Base-by-base conservation (phyloP, 1,140 invertebrate genomes). In the Hestina assimilis region DNA sequence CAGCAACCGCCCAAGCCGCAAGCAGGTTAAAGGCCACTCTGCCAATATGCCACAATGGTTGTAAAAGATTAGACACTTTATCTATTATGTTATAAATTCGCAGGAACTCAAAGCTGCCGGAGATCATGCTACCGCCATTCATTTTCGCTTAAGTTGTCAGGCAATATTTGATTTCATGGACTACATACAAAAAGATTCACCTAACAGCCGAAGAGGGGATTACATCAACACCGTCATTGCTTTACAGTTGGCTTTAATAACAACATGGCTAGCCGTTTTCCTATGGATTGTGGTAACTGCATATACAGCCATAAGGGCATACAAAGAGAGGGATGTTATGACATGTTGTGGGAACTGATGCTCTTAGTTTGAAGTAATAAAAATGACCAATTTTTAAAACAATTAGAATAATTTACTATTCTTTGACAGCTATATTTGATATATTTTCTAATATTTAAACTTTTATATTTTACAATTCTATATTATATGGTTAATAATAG, bases 141-240 rank as follows among this genome's bases (percentile, higher is more conserved):
- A 92, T 60, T 90, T 91, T 7, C 90, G 93, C 15, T 69, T 95
- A 0, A 80, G 87, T 1, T 95, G 93, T 69, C 89, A 90, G 23
- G 91, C 93, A 0, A 90, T 94, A 33, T 91, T 92, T 31, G 93
- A 95, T 79, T 94, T 92, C 64, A 93, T 95, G 92, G 93, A 95
- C 71, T 94, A 93, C 63, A 66, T 94, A 28, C 91, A 93, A 31
- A 90, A 91, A 4, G 91, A 93, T 51, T 69, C 89, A 0, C 88
- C 88, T 14, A 90, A 92, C 53, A 90, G 90, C 60, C 83, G 90
- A 17, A 87, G 90, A 3, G 88, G 89, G 2, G 91, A 92, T 31
- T 89, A 87, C 56, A 93, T 93, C 1, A 92, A 94, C 63, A 93
- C 92, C 0, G 91, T 90, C 1, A 59, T 91, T 1, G 88, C 91